A percentile compares a stretch with the other conserved stretches of the same genome.
Evolutionary conservation across 2,113 vertebrate genomes (phyloP).

Genomic region (Albula glossodonta): DNA sequence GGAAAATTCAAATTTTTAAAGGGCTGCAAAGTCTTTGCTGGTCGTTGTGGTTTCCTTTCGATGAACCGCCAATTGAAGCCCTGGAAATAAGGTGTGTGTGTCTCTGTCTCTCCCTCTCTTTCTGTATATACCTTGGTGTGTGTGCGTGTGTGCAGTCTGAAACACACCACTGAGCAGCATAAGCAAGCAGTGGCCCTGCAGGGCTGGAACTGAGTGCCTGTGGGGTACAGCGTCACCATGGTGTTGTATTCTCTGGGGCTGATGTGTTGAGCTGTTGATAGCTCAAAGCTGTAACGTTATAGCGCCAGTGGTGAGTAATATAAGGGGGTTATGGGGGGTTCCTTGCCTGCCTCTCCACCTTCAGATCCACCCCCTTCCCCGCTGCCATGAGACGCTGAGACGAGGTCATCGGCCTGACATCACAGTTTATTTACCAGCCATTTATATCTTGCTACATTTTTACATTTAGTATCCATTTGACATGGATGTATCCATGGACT

Average conservation of each 20-base stretch:
- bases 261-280: background rate
- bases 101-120: no score
- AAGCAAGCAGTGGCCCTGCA: no score
- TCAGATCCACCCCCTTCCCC: background rate
- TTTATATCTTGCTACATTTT: background rate
- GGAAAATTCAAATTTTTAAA: no score
- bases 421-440: background rate
- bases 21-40: no score
- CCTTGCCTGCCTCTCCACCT: background rate
- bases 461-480: no score
- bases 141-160: no score
- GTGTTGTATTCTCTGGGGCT: background rate
- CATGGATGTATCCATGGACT: background rate
- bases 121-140: no score
- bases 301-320: background rate
- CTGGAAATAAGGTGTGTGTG: no score
- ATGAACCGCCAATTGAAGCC: background rate
- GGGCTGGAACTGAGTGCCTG: no score
- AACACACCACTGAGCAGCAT: no score
- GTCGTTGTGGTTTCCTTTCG: no score
- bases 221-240: background rate
- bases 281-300: background rate
- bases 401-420: background rate
- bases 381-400: background rate
- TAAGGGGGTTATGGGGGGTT: no score